Evolutionary conservation across 2,888 invertebrate species (phyloP).

Genomic region (Dicyrtoma fusca): DNA sequence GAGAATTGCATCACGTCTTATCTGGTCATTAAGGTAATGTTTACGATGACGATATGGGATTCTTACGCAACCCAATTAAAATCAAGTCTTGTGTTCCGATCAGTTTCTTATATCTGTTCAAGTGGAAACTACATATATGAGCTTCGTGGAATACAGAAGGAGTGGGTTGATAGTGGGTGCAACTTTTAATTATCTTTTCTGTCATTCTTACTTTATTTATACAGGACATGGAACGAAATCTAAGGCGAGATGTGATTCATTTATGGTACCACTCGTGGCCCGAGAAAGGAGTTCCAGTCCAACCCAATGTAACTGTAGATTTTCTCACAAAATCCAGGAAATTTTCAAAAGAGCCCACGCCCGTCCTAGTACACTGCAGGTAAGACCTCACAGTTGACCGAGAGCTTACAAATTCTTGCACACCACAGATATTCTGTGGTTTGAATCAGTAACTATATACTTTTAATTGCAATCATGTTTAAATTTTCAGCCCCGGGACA

Average conservation of each 20-base stretch:
- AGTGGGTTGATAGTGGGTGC: neutral
- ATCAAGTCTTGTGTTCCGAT: neutral
- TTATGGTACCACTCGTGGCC: slow-evolving; percentile 94
- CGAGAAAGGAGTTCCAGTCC: slow-evolving; percentile 80
- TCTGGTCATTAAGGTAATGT: slow-evolving; percentile 73
- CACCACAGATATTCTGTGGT: neutral
- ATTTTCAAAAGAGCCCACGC: slow-evolving; percentile 66
- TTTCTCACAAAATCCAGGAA: slow-evolving; percentile 82
- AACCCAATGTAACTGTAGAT: slow-evolving; percentile 80
- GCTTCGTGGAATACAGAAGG: neutral
- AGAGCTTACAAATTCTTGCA: neutral
- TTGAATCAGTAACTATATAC: neutral
- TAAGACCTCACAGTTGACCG: slow-evolving; percentile 40
- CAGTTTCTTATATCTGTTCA: neutral
- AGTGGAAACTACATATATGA: neutral
- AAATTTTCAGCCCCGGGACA: slow-evolving; percentile 72
- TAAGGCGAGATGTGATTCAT: slow-evolving; percentile 84
- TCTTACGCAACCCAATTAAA: slow-evolving; percentile 17
- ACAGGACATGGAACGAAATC: slow-evolving; percentile 76
- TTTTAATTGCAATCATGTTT: neutral
- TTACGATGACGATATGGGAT: neutral
- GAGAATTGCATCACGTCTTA: slow-evolving; percentile 89
- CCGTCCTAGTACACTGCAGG: slow-evolving; percentile 79
- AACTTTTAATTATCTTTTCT: slow-evolving; percentile 17
- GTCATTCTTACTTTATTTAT: slow-evolving; percentile 38